Evolutionary conservation across 2,888 invertebrate genomes (phyloP), one percentile per base, ranked within the genome.

Genomic region (Theristus sp.): DNA sequence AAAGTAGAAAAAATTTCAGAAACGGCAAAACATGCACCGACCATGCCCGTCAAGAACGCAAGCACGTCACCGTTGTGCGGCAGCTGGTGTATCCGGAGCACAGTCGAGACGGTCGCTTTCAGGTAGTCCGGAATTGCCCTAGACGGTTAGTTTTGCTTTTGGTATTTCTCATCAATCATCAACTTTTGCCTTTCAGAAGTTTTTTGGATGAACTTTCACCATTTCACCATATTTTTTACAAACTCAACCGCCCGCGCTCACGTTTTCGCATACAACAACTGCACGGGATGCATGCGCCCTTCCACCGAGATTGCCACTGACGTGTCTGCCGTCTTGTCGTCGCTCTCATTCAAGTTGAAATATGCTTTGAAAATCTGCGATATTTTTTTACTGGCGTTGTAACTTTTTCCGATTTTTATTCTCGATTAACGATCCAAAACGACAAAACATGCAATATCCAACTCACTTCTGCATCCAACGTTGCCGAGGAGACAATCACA

Each of bases 41-140:
- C 56, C 56, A 29, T 28, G 24, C 76, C 76, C 47, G 76, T 75
- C 1, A 79, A 67, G 74, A 98, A 98, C 0, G 87, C 87, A 10
- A 98, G 75, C 59, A 98, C 81, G 73, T 96, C 96, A 1, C 72
- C 74, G 29, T 80, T 77, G 24, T 81, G 82, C 62, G 85, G 82
- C 60, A 70, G 73, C 60, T 71, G 67, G 70, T 96, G 91, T 67
- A 98, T 87, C 73, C 88, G 88, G 63, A 91, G 78, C 0, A 85
- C 83, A 0, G 88, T 86, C n/a, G 90, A 86, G 0, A 93, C 86
- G 0, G 87, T 83, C 0, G 83, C 84, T 67, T 84, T 84, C 0
- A 94, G 82, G 71, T 94, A 96, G 75, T 94, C 86, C 0, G 93
- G 83, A 2, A 88, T 84, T 0, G 93, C 89, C 65, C 73, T 73